phyloP scores from a whole-genome alignment of 2,888 invertebrate genomes.

The Heliothis peltigera region DNA sequence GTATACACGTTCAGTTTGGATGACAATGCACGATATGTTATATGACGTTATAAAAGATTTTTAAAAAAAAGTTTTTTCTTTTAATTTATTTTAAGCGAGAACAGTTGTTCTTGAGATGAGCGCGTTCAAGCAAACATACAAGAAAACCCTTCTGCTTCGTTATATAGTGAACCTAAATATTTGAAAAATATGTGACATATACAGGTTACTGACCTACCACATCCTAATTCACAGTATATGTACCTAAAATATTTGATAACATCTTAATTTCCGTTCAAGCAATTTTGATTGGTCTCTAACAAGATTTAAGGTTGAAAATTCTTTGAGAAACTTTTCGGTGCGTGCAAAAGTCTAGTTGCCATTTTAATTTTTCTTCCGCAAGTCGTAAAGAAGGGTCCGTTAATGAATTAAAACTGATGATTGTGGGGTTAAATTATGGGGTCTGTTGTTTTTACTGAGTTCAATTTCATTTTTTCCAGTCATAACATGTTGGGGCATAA shows the following conservation, averaged over 20 bases:
- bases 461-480: slow-evolving; percentile 11
- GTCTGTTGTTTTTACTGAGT: slow-evolving; percentile 5
- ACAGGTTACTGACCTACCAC: slow-evolving; percentile 14
- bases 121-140: too few relatives aligned
- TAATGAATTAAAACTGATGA: slow-evolving; percentile 41
- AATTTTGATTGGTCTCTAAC: not conserved
- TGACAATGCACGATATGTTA: too few relatives aligned
- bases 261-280: not conserved
- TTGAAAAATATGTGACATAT: too few relatives aligned
- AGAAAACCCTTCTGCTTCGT: too few relatives aligned
- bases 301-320: not conserved
- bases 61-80: too few relatives aligned
- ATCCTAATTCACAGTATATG: not conserved
- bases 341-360: slow-evolving; percentile 40
- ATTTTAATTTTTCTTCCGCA: slow-evolving; percentile 32
- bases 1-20: too few relatives aligned
- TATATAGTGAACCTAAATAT: too few relatives aligned
- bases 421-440: slow-evolving; percentile 28
- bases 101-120: too few relatives aligned
- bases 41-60: too few relatives aligned
- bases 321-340: not conserved
- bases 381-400: slow-evolving; percentile 45
- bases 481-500: not conserved
- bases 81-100: too few relatives aligned
- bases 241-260: slow-evolving; percentile 10